Evolutionary conservation across 1,140 invertebrate genomes (phyloP).

Genomic region (Drosophila busckii): DNA sequence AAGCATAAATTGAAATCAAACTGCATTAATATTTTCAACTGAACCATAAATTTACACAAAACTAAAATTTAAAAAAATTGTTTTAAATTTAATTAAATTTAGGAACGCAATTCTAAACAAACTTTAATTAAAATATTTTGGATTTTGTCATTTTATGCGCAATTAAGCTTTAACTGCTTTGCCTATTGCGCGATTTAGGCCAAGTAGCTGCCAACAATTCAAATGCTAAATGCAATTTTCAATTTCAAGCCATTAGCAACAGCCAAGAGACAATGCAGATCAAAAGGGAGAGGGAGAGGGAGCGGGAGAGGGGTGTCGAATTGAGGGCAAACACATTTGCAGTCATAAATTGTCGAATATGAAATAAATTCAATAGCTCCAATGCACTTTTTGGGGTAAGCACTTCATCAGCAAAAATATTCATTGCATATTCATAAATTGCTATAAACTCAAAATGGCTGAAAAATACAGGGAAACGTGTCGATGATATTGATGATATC

Average conservation of each 20-base stretch:
- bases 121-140: no score
- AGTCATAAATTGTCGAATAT: conserved; percentile 60
- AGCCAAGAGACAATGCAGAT: neutral
- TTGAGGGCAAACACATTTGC: conserved; percentile 37
- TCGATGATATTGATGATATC: conserved; percentile 69
- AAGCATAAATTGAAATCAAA: no score
- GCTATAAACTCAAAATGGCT: conserved; percentile 41
- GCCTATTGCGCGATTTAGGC: no score
- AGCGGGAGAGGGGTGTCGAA: neutral
- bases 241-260: conserved; percentile 10
- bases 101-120: no score
- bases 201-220: no score
- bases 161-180: neutral
- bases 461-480: conserved; percentile 20
- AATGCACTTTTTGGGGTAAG: conserved; percentile 18
- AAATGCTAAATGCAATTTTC: no score
- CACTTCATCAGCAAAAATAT: conserved; percentile 29
- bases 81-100: no score
- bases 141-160: no score
- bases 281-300: neutral
- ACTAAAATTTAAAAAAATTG: no score
- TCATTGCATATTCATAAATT: conserved; percentile 64
- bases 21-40: no score
- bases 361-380: conserved; percentile 51
- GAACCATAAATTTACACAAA: no score